Base-by-base conservation (phyloP, 2,888 invertebrate genomes). In the Drosophila kuntzei region DNA sequence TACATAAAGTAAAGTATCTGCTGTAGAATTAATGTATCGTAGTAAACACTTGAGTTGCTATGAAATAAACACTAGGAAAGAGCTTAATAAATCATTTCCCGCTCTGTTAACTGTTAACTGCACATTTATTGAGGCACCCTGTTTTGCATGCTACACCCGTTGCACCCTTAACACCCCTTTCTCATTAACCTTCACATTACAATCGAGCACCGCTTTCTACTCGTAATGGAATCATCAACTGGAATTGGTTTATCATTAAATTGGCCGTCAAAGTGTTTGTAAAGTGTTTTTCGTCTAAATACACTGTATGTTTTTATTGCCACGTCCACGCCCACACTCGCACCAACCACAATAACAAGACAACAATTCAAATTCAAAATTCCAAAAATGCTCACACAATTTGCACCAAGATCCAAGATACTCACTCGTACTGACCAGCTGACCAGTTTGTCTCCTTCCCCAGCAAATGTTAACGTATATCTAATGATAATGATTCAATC, bases 331-430 rank as follows among this genome's bases (percentile, higher is more conserved):
- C 63, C 44, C 57, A 47, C 67, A 74, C 59, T 54, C 47, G 67
- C 65, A 76, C 58, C 14, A 14, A 14, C 25, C 63, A 73, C 34
- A 47, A 59, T 18, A 62, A 53, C 46, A 22, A 20, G 60, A 22
- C 44, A 55, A 34, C n/a, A 71, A 87, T 85, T 77, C n/a, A 71
- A 87, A 87, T 77, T 87, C 61, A 16, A 87, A 87, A 85, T 83
- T 79, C 3, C 11, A 29, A 41, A 29, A 32, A 3, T 8, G 12
- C 69, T 57, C 64, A 63, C 43, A 43, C 41, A 12, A 41, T 9
- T 34, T 41, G 67, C 74, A 80, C 77, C 43, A 55, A 51, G 36
- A 36, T 18, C 71, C 55, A 68, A 51, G 37, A 29, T 41, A 29
- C 39, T 29, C 29, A 41, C 39, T 29, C 39, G 51, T 51, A 51